Conservation (phyloP, 2,113 vertebrate genomes). For the Saimiri boliviensis region DNA sequence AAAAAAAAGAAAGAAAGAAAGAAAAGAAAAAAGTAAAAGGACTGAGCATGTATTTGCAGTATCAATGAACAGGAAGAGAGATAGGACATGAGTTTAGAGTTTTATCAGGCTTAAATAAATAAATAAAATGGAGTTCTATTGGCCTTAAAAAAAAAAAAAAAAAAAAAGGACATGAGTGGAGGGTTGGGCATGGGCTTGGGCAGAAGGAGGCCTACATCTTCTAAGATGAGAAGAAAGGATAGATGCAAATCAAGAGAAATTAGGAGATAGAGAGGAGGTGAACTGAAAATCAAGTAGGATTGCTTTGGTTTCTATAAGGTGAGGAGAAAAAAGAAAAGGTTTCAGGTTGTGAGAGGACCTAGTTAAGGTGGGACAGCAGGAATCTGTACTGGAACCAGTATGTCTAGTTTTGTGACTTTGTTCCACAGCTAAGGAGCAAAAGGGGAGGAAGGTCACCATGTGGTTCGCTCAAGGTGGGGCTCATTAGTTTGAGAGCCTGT, state of each 20-base stretch:
- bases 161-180: neutral
- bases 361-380: neutral
- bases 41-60: neutral
- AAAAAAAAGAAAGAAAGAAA: too few species aligned
- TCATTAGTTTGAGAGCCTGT: neutral
- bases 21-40: neutral
- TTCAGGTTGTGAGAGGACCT: neutral
- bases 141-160: too few species aligned
- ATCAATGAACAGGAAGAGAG: neutral
- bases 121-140: too few species aligned
- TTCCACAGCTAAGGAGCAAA: neutral
- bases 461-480: neutral
- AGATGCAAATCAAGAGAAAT: neutral
- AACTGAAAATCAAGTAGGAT: slow-evolving; percentile 16
- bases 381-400: neutral
- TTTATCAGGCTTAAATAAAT: too few species aligned
- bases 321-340: neutral
- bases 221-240: neutral
- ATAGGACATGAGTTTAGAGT: neutral
- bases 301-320: slow-evolving; percentile 5
- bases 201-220: neutral
- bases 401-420: neutral
- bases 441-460: neutral
- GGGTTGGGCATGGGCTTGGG: neutral
- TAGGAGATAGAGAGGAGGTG: neutral